phyloP scores from a whole-genome alignment of 2,888 invertebrate species.

The Steinernema carpocapsae region DNA sequence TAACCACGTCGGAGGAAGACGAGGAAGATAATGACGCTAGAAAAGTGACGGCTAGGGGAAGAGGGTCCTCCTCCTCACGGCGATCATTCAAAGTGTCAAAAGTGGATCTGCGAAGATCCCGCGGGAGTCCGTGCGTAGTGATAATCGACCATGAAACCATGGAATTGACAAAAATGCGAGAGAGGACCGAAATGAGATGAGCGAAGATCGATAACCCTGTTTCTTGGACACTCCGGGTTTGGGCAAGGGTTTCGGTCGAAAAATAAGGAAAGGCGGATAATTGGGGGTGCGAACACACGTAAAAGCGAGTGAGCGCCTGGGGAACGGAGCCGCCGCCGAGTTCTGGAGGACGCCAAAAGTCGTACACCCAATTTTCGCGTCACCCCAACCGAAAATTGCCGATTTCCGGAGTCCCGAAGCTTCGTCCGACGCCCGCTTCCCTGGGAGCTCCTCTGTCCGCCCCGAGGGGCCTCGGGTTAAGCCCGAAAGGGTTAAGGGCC shows the following conservation, averaged over 20 bases:
- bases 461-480: constrained; percentile 29
- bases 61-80: constrained; percentile 5
- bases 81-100: constrained; percentile 33
- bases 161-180: background rate
- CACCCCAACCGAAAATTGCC: constrained; percentile 25
- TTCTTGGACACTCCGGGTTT: background rate
- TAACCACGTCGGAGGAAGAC: background rate
- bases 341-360: constrained; percentile 2
- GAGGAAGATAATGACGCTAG: constrained; percentile 21
- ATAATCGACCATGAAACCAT: background rate
- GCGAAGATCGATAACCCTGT: too few relatives aligned
- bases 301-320: background rate
- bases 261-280: background rate
- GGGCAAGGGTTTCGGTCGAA: background rate
- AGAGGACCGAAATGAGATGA: background rate
- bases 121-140: background rate
- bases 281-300: constrained; percentile 1
- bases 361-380: constrained; percentile 12
- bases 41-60: background rate
- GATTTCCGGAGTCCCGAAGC: constrained; percentile 28
- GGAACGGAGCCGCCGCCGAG: background rate
- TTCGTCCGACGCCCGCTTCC: too few relatives aligned
- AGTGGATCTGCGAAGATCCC: constrained; percentile 13
- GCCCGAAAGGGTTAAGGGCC: background rate
- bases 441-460: background rate